Base-by-base conservation (phyloP, 2,113 vertebrate genomes). In the Microtus montanus region DNA sequence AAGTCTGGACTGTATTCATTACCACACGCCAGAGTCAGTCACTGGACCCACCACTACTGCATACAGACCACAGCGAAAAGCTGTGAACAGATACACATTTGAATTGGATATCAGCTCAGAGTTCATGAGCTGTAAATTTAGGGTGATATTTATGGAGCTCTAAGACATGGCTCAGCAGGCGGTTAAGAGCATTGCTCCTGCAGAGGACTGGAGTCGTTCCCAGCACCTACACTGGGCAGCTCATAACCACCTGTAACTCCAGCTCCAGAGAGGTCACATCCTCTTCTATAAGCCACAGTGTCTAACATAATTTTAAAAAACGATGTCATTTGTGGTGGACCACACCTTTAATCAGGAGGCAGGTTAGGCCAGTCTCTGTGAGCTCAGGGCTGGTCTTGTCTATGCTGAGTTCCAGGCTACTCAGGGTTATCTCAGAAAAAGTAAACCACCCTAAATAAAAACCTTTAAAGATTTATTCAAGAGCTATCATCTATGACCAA, bases 21-120 rank as follows among this genome's bases (percentile, higher is more conserved):
- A 86, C 3, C 85, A 86, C 90, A 88, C 85, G 64, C 44, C 96
- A 84, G 95, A 78, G 47, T 26, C 47, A 90, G 41, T 87, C 75
- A 71, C n/a, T 80, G 28, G 88, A 88, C 28, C 93, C 15, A 77
- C 2, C 33, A 41, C 33, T 64, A 68, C 47, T 79, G 58, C 4
- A 64, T 41, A 33, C 19, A 30, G 2, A 14, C 54, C 73, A 94
- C n/a, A 78, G 30, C 3, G 14, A 90, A 15, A 90, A 91, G 13
- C 19, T 95, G 63, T 85, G 91, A 95, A 54, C 68, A 93, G 88
- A 93, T 47, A 78, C 3, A 38, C 19, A 74, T 78, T 71, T 77
- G 24, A 85, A 82, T 68, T 68, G 41, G 92, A 90, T 74, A 6
- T 38, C 61, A 52, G 41, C 49, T 49, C 19, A 83, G 88, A 93